Base-by-base conservation (phyloP, 1,140 invertebrate genomes). In the Lasioglossum baleicum region DNA sequence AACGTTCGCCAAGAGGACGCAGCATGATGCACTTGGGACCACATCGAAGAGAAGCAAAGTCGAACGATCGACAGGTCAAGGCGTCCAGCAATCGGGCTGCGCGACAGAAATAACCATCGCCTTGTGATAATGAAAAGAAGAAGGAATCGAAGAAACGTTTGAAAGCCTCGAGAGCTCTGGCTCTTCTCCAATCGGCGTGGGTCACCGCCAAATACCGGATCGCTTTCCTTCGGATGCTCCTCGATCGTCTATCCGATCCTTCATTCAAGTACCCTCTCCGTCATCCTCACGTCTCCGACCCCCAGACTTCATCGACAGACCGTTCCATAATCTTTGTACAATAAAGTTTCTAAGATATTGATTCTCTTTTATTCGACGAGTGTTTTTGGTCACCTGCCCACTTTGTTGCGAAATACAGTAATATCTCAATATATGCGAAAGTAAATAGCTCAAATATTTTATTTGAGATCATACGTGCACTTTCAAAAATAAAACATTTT, bases 251-350 rank as follows among this genome's bases (percentile, higher is more conserved):
- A 7, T 1, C 17, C 15, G 48, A 67, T 64, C 13, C n/a, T 69
- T 35, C 66, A 56, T 42, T 31, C 22, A 67, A 51, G 22, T 64
- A 72, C 65, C 71, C 48, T 26, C 53, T 81, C 35, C 66, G 17
- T 82, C 80, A 79, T 58, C 53, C 44, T 69, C 72, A 58, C 51
- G 48, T 66, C 48, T 60, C 58, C n/a, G 15, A 48, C 13, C 56
- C 56, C 40, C 35, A 35, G 58, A 68, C 48, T 56, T 82, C 56
- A 58, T n/a, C 51, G 20, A 17, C 44, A n/a, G n/a, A 51, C 42
- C 63, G 15, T 53, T 61, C 60, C 56, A 65, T 84, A 70, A 84
- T 70, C 82, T 85, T 85, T 85, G 82, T 85, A 81, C 31, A 85
- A 84, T 85, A 82, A 85, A 85, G 22, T 81, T 75, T 77, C 44